Percentiles rank a stretch among this genome's conserved stretches.
These are phyloP conservation scores for Carduelis carduelis DNA, from an alignment of 2,797 vertebrate species.

Conservation along the genomic window DNA sequence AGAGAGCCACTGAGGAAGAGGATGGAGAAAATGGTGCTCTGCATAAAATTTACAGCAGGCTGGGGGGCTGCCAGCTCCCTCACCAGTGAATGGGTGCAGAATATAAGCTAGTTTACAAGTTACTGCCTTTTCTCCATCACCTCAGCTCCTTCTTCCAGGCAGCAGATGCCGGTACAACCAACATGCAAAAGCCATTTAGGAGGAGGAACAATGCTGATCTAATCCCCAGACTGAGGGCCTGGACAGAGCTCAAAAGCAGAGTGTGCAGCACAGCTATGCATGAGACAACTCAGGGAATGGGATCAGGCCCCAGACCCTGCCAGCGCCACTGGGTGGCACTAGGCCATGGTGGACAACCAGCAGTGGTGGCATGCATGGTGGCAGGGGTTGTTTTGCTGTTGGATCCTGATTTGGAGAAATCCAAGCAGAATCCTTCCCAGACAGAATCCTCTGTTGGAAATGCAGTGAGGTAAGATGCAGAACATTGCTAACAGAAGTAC, in stretches of 20 bases:
- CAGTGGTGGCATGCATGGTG: accelerated
- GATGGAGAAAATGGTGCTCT: background rate
- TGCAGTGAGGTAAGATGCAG: background rate
- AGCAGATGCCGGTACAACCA: background rate
- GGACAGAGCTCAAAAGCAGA: background rate
- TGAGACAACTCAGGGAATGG: background rate
- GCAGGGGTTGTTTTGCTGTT: background rate
- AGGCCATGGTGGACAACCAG: accelerated
- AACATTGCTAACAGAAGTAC: background rate
- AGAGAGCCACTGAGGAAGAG: background rate
- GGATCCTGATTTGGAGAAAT: background rate
- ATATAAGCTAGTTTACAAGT: background rate
- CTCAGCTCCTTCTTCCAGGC: background rate
- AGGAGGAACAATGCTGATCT: constrained; percentile 41
- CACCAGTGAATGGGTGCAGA: background rate
- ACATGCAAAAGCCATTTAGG: constrained; percentile 32
- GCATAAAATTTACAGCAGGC: background rate
- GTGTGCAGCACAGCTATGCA: background rate
- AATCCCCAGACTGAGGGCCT: background rate
- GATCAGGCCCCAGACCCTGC: background rate
- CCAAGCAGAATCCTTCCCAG: background rate
- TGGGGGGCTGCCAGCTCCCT: background rate
- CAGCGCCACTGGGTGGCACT: accelerated
- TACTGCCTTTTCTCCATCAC: background rate
- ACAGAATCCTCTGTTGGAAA: background rate